Evolutionary conservation across 2,113 vertebrate species (phyloP), one percentile per base, ranked within the genome.

Genomic region (Calonectris borealis): DNA sequence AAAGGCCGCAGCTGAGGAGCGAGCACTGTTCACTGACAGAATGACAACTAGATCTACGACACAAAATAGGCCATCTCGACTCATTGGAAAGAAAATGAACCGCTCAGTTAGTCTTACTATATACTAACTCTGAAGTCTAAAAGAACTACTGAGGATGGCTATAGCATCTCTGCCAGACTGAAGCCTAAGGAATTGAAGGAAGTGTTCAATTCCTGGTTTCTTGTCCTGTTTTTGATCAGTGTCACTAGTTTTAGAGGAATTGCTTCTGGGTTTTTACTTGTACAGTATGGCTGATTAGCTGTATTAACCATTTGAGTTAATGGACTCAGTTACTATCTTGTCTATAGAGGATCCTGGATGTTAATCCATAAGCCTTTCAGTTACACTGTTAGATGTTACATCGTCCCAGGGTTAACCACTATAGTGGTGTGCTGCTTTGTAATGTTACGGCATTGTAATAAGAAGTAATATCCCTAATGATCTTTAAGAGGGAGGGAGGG

Each of bases 61-160:
- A 9, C 99, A 99, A 93, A 98, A 97, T 89, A 98, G 99, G 95
- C 98, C 98, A 48, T 98, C 99, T 48, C 98, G 99, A 46, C 98
- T 99, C 93, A 99, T 99, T 60, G 99, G 99, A 54, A 99, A 99
- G 98, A 99, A 99, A 96, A 99, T 99, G 99, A 99, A 99, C 94
- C 99, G 99, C 32, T 99, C 99, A 15, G 98, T 99, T 97, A 99
- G 99, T 96, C 99, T 99, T 76, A 99, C 99, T 70, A 99, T 99
- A 96, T 99, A 99, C 97, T 99, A 99, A 89, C 80, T 95, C 6
- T 36, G 77, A 31, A 78, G 79, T 24, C 48, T 42, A 20, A 84
- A 88, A 96, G 94, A 69, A 85, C 93, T 97, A 92, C 97, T 87
- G 88, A 93, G 92, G 92, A 57, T 68, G 78, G 51, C 81, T 60